Evolutionary conservation across 1,140 invertebrate species (phyloP).

Genomic region (Scaptomyza montana): DNA sequence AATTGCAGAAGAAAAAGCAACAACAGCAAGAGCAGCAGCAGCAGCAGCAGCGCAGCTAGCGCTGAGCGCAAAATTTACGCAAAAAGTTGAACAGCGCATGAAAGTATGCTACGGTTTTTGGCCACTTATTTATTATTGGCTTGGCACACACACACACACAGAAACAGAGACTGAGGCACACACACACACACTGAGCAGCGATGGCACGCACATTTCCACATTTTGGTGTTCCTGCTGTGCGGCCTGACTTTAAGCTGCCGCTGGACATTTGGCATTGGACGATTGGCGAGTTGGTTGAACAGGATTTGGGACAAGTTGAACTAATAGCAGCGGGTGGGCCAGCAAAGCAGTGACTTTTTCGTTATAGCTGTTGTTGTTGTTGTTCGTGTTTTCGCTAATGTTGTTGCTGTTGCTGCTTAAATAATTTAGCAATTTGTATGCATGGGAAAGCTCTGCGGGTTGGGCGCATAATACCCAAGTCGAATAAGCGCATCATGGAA

Average conservation of each 20-base stretch:
- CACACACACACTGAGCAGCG: slow-evolving; percentile 16
- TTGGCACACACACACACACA: slow-evolving; percentile 36
- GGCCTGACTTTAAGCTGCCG: slow-evolving; percentile 53
- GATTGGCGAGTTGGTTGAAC: slow-evolving; percentile 44
- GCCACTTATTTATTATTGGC: slow-evolving; percentile 80
- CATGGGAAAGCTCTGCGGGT: slow-evolving; percentile 74
- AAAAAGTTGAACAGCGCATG: slow-evolving; percentile 72
- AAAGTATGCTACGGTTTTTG: slow-evolving; percentile 65
- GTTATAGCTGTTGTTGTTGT: slow-evolving; percentile 15
- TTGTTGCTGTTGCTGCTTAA: slow-evolving; percentile 54
- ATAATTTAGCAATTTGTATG: slow-evolving; percentile 82
- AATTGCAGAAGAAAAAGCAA: not conserved
- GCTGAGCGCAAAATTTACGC: slow-evolving; percentile 70
- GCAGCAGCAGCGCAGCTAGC: not conserved
- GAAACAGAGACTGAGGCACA: slow-evolving; percentile 6
- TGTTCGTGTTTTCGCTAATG: slow-evolving; percentile 6
- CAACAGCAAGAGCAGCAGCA: not conserved
- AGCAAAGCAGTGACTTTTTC: not conserved
- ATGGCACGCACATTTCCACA: slow-evolving; percentile 27
- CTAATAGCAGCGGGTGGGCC: slow-evolving; percentile 67
- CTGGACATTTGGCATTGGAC: slow-evolving; percentile 23
- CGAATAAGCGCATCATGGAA: slow-evolving; percentile 79
- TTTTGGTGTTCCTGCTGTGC: slow-evolving; percentile 36
- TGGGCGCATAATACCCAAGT: slow-evolving; percentile 71
- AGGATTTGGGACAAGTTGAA: slow-evolving; percentile 62